These are phyloP conservation scores for Xerus rutilus DNA, from an alignment of 2,797 vertebrate genomes.

Conservation along the genomic window DNA sequence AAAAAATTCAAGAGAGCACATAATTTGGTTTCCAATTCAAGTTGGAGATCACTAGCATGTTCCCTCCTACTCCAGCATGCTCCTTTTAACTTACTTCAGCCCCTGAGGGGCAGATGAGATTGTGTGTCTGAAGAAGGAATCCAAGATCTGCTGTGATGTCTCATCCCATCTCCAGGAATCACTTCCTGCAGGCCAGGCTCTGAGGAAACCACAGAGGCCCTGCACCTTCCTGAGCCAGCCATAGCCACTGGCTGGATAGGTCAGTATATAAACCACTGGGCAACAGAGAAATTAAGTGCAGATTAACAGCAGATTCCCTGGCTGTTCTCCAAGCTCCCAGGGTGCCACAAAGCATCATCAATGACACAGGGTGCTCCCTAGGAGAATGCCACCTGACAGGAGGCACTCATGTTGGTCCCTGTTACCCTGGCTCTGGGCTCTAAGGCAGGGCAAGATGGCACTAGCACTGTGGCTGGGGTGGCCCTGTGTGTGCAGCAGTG, in stretches of 20 bases:
- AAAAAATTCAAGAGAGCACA: background rate
- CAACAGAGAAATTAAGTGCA: too few species aligned
- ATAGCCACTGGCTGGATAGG: background rate
- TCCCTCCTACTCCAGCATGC: background rate
- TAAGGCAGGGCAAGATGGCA: background rate
- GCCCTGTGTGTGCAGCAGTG: too few species aligned
- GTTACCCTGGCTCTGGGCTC: too few species aligned
- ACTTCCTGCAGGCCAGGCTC: background rate
- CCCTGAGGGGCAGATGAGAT: background rate
- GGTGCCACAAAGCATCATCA: too few species aligned
- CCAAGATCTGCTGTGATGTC: background rate
- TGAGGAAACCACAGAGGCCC: background rate
- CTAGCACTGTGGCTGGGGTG: background rate
- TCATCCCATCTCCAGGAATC: background rate
- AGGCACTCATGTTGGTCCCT: too few species aligned
- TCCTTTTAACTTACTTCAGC: background rate
- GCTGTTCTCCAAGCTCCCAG: background rate
- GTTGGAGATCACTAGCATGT: background rate
- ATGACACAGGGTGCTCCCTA: background rate
- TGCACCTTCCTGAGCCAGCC: background rate
- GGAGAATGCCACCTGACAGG: background rate
- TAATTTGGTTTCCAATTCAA: background rate
- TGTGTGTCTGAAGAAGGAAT: background rate
- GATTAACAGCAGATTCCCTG: too few species aligned
- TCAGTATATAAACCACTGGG: too few species aligned